Evolutionary conservation across 2,797 vertebrate species (phyloP), one percentile per base, ranked within the genome.

Genomic region (Schizopygopsis pylzovi): DNA sequence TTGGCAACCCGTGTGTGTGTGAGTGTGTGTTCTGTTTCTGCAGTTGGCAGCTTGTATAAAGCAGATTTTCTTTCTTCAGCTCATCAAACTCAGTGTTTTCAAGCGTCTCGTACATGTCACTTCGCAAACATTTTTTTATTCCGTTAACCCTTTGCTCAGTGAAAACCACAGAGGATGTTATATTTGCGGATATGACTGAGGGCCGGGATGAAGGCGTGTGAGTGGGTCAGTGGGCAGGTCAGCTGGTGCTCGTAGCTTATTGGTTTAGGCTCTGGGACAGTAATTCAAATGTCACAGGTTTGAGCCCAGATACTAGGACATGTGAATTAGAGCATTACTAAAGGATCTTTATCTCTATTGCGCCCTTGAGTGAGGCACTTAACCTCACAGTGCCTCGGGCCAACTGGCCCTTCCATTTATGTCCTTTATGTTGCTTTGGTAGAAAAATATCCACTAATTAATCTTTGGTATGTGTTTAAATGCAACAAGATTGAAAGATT

Each of bases 21-120:
- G 52, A 59, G 47, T 76, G 70, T 72, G 77, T 86, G 79, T 76
- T 87, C 76, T 39, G 77, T 83, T 72, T 79, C 76, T 87, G 86
- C 68, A 79, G 76, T 87, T 87, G 81, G 81, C 81, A 87, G 81
- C 86, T 73, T 81, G 61, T 84, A 82, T 80, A 87, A 87, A 87
- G 47, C 52, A 87, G 70, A 87, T 84, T 84, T 84, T 70, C 75
- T 84, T 84, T 84, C 78, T 84, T 77, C 83, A 84, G 83, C 83
- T 84, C 75, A 84, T 84, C 83, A 79, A 68, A 56, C 75, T 84
- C 83, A 22, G 70, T 84, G 75, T 84, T 70, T 61, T 87, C 61
- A 84, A 76, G 77, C 61, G 8, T 54, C 68, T 79, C 39, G 41
- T 61, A 65, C 41, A 79, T 87, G 76, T 86, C 82, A 63, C 39